These are phyloP conservation scores for Lasioglossum pauxillum DNA, from an alignment of 2,888 invertebrate species.

Conservation along the genomic window DNA sequence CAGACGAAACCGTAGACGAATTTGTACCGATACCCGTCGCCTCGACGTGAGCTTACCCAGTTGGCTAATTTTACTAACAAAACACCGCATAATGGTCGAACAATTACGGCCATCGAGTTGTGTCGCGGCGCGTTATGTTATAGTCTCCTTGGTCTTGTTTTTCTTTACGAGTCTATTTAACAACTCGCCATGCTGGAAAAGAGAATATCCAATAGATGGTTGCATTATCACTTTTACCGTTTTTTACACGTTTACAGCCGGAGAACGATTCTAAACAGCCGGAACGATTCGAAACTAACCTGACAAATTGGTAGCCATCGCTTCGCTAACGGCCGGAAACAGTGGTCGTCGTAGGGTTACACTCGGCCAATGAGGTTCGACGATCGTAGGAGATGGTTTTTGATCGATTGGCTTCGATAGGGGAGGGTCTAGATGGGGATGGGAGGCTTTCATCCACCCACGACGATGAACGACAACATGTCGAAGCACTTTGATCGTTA, in stretches of 20 bases:
- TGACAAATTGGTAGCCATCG: constrained; percentile 1
- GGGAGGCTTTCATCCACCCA: constrained; percentile 6
- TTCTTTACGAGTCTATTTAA: neutral
- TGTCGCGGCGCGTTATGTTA: neutral
- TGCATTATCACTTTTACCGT: neutral
- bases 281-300: neutral
- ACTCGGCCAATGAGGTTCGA: constrained; percentile 5
- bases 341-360: neutral
- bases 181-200: neutral
- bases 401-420: constrained; percentile 37
- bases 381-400: neutral
- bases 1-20: neutral
- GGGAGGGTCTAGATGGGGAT: neutral
- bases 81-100: constrained; percentile 4
- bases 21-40: neutral
- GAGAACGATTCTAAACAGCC: too few species aligned
- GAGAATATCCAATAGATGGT: neutral
- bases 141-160: constrained; percentile 10
- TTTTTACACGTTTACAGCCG: neutral
- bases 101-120: constrained; percentile 19
- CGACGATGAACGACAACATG: neutral
- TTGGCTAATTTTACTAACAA: constrained; percentile 38
- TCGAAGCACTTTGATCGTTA: neutral
- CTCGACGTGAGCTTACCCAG: neutral
- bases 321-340: constrained; percentile 3